Percentiles rank a stretch among this genome's conserved stretches.
Conservation (phyloP, 2,888 invertebrate species). For the Zygothrica quintamaculata region DNA sequence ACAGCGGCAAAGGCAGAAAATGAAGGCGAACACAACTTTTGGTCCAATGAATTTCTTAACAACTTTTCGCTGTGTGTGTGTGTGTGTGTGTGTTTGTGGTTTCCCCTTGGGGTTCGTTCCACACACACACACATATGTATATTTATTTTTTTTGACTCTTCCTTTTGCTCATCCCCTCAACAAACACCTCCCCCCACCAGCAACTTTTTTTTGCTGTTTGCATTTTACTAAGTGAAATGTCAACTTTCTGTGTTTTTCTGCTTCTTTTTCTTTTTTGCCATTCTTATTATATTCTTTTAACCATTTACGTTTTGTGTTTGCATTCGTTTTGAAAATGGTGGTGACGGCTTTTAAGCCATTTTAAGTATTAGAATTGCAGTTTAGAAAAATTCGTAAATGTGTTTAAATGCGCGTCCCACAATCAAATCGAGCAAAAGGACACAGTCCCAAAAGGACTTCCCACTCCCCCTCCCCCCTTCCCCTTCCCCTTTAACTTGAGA, state of each 20-base stretch:
- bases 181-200: slow-evolving; percentile 1
- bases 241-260: slow-evolving; percentile 55
- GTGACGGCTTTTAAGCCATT: slow-evolving; percentile 67
- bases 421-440: background rate
- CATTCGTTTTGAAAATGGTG: slow-evolving; percentile 40
- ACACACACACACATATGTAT: slow-evolving; percentile 1
- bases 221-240: slow-evolving; percentile 66
- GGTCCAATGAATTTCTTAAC: slow-evolving; percentile 69
- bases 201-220: background rate
- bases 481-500: background rate
- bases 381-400: slow-evolving; percentile 41
- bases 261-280: slow-evolving; percentile 1
- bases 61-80: slow-evolving; percentile 54
- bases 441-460: background rate
- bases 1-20: slow-evolving; percentile 2
- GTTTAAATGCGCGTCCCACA: slow-evolving; percentile 20
- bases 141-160: background rate
- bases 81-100: too few species aligned
- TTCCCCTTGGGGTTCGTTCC: slow-evolving; percentile 31
- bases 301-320: slow-evolving; percentile 49
- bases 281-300: slow-evolving; percentile 35
- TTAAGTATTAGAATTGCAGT: slow-evolving; percentile 38
- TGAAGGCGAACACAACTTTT: slow-evolving; percentile 38
- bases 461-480: slow-evolving; percentile 15
- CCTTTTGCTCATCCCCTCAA: background rate